A percentile compares a stretch with the other conserved stretches of the same genome.
phyloP scores from a whole-genome alignment of 2,888 invertebrate species.

The Zootermopsis nevadensis region DNA sequence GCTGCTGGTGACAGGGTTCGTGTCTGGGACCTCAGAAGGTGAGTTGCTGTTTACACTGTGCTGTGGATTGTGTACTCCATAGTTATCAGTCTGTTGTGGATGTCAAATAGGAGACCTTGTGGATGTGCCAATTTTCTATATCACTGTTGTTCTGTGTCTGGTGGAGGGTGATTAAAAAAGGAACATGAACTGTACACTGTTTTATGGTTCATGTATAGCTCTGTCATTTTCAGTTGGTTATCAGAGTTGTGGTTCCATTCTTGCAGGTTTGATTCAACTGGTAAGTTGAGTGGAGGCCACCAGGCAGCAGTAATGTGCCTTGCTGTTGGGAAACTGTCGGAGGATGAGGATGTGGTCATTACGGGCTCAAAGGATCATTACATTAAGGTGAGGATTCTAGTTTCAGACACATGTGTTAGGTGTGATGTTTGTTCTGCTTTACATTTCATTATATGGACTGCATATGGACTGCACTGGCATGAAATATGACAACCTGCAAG shows the following conservation, averaged over 20 bases:
- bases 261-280: slow-evolving; percentile 73
- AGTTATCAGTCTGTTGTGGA: no score
- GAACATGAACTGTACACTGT: no score
- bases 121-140: no score
- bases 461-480: background rate
- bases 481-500: background rate
- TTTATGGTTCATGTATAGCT: no score
- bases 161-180: no score
- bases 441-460: background rate
- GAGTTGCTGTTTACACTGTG: slow-evolving; percentile 45
- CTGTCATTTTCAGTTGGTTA: no score
- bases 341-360: slow-evolving; percentile 74
- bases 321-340: slow-evolving; percentile 69
- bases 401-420: background rate
- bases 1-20: slow-evolving; percentile 84
- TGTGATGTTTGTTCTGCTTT: background rate
- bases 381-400: slow-evolving; percentile 68
- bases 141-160: no score
- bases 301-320: slow-evolving; percentile 88
- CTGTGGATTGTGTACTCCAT: no score
- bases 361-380: slow-evolving; percentile 90
- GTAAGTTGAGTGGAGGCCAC: slow-evolving; percentile 82
- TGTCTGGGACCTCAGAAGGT: slow-evolving; percentile 86
- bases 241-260: background rate
- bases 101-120: no score